Evolutionary conservation across 2,888 invertebrate species (phyloP).

Genomic region (Lampropteryx suffumata): DNA sequence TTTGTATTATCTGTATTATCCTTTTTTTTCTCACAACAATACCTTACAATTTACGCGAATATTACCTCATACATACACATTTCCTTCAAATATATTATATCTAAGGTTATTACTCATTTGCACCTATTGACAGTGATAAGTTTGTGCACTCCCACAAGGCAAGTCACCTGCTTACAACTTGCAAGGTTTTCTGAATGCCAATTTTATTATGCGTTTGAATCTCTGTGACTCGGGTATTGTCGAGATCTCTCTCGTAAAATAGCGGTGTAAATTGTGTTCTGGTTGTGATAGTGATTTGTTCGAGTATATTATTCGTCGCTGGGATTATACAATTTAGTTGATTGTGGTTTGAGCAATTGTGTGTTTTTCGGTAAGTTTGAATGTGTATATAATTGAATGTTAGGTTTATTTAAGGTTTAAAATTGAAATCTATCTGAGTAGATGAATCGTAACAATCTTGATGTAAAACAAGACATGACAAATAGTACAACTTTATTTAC

Average conservation of each 20-base stretch:
- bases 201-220: conserved; percentile 4
- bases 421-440: too few relatives aligned
- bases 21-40: too few relatives aligned
- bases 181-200: conserved; percentile 6
- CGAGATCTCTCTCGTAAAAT: background rate
- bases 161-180: conserved; percentile 7
- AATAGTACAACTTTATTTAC: too few relatives aligned
- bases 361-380: background rate
- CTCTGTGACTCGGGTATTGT: conserved; percentile 4
- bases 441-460: too few relatives aligned
- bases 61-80: background rate
- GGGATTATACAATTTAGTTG: too few relatives aligned
- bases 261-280: background rate
- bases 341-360: background rate
- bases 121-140: conserved; percentile 40
- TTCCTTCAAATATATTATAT: conserved; percentile 22
- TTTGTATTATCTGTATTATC: too few relatives aligned
- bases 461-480: too few relatives aligned
- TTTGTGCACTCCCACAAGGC: conserved; percentile 13
- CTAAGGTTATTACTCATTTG: conserved; percentile 39
- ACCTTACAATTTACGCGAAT: too few relatives aligned
- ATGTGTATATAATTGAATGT: too few relatives aligned
- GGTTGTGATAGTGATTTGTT: too few relatives aligned
- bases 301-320: too few relatives aligned
- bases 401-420: too few relatives aligned